Base-by-base conservation (phyloP, 1,140 invertebrate genomes). In the Pogonomyrmex californicus region DNA sequence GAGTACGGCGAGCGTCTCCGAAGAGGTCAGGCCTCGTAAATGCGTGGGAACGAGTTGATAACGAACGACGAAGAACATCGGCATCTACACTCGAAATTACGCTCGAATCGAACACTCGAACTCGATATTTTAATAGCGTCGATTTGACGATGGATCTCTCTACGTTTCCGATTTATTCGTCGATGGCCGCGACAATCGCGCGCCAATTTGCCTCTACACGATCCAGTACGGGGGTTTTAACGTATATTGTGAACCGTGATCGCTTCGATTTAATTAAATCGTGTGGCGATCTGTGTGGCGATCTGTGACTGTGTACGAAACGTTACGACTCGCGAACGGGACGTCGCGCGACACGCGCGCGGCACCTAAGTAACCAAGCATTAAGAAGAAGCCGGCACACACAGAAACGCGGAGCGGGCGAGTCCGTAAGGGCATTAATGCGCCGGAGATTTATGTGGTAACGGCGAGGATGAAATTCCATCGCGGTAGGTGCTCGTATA, bases 381-480 rank as follows among this genome's bases (percentile, higher is more conserved):
- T 75, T 47, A 83, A 83, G 79, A 91, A 91, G 91, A 70, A 83
- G 41, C 60, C 56, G 51, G 49, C 71, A 66, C 58, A 66, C 58
- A 63, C 60, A 62, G 70, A 81, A 81, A 62, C 62, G 56, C 78
- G 41, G 65, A 65, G 56, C 83, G 51, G 63, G 36, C 85, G 77
- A 71, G 63, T 23, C 66, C 62, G 66, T 83, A 86, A 90, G 75
- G 87, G 91, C 92, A 92, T 92, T 92, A 93, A 93, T 92, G 91
- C 91, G 91, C 56, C 87, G 87, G 76, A 92, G 92, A 93, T 92
- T 92, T 92, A 92, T 93, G 92, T 90, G 87, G 90, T 82, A 91
- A 87, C 85, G 85, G 88, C 83, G 79, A 85, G 91, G 87, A 91
- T 91, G 88, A 91, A 93, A 92, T 93, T 93, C 91, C 91, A 92